Conservation (phyloP, 2,888 invertebrate genomes). For the Chydorus sphaericus region DNA sequence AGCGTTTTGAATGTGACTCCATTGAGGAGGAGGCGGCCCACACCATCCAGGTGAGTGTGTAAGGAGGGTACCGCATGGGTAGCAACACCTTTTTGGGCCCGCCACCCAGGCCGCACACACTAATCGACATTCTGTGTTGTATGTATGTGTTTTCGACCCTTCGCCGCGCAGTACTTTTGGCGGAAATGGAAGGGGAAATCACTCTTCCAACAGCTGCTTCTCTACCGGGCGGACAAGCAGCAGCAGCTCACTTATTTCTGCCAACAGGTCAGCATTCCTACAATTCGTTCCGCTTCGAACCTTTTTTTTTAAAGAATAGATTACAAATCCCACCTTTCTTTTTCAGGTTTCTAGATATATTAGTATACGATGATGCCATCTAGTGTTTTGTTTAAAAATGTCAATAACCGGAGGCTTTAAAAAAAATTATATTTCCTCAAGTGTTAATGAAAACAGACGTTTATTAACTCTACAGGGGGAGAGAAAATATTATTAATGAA, state of each 20-base stretch:
- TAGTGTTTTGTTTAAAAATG: background rate
- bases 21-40: conserved; percentile 22
- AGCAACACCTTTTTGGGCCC: too few relatives aligned
- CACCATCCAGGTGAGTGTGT: too few relatives aligned
- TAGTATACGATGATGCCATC: background rate
- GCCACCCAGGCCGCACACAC: too few relatives aligned
- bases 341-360: too few relatives aligned
- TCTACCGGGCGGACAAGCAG: conserved; percentile 63
- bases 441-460: too few relatives aligned
- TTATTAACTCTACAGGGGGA: too few relatives aligned
- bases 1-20: conserved; percentile 17
- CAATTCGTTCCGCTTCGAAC: background rate
- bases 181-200: conserved; percentile 68
- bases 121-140: too few relatives aligned
- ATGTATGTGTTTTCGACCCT: too few relatives aligned
- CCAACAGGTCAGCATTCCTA: conserved; percentile 50
- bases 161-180: conserved; percentile 49
- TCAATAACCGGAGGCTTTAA: too few relatives aligned
- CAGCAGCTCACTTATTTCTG: conserved; percentile 73
- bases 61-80: too few relatives aligned
- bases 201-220: conserved; percentile 65
- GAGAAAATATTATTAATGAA: too few relatives aligned
- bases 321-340: background rate
- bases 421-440: too few relatives aligned
- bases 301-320: background rate